phyloP scores from a whole-genome alignment of 2,113 vertebrate genomes.

The Corythornis vintsioides region DNA sequence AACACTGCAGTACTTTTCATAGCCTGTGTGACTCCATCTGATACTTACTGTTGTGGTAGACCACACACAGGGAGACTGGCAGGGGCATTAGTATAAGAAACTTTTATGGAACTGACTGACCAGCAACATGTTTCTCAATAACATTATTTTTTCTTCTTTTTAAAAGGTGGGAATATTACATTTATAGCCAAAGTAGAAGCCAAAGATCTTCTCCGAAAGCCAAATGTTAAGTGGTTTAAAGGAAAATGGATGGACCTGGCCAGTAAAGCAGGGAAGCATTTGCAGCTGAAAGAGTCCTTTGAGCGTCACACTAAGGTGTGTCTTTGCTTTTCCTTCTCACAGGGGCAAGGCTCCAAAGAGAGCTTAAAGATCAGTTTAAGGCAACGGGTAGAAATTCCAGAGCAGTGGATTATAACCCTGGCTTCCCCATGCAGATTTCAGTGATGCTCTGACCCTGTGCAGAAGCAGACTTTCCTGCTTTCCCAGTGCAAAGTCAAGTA shows the following conservation, averaged over 20 bases:
- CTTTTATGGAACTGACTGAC: not conserved
- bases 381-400: not conserved
- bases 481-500: not conserved
- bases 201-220: constrained; percentile 95
- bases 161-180: constrained; percentile 88
- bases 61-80: not conserved
- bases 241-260: constrained; percentile 99
- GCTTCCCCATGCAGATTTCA: not conserved
- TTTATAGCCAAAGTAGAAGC: constrained; percentile 96
- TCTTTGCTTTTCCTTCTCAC: not conserved
- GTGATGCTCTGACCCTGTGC: not conserved
- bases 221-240: constrained; percentile 96
- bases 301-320: constrained; percentile 89
- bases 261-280: constrained; percentile 96
- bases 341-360: not conserved
- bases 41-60: not conserved
- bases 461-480: not conserved
- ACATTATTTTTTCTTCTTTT: constrained; percentile 10
- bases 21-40: not conserved
- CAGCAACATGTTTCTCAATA: not conserved
- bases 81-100: not conserved
- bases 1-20: not conserved
- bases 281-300: constrained; percentile 96
- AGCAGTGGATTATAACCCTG: not conserved
- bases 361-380: not conserved